These are phyloP conservation scores for Capromys pilorides DNA, from an alignment of 2,797 vertebrate genomes.

Conservation along the genomic window DNA sequence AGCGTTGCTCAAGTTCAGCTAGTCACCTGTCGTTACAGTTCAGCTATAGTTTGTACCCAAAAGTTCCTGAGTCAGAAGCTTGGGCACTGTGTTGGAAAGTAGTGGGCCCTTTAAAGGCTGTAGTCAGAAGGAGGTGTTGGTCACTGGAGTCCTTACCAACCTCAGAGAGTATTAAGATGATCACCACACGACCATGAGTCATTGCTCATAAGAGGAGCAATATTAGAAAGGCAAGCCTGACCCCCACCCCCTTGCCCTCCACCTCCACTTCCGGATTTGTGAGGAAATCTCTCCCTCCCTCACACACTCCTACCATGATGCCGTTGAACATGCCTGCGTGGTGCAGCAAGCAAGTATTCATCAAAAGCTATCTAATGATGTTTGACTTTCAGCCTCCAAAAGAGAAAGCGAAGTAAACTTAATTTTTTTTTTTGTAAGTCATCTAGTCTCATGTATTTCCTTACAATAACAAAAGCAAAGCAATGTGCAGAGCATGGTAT, in stretches of 20 bases:
- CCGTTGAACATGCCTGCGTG: not conserved
- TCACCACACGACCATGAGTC: too few relatives aligned
- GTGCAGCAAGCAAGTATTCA: not conserved
- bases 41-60: not conserved
- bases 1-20: rapidly evolving
- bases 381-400: not conserved
- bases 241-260: not conserved
- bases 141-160: not conserved
- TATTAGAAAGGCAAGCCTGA: not conserved
- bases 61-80: not conserved
- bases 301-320: not conserved
- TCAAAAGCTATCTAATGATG: not conserved
- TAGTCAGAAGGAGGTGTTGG: not conserved
- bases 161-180: not conserved
- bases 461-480: not conserved
- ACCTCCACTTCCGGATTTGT: not conserved
- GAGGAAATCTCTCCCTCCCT: not conserved
- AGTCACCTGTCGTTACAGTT: not conserved
- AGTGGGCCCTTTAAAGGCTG: not conserved
- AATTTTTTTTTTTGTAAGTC: not conserved
- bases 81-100: too few relatives aligned
- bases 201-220: not conserved
- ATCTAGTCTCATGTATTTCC: not conserved
- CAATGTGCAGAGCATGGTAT: not conserved
- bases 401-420: not conserved